These are phyloP conservation scores for Strigops habroptila DNA, from an alignment of 2,113 vertebrate species.

Conservation along the genomic window DNA sequence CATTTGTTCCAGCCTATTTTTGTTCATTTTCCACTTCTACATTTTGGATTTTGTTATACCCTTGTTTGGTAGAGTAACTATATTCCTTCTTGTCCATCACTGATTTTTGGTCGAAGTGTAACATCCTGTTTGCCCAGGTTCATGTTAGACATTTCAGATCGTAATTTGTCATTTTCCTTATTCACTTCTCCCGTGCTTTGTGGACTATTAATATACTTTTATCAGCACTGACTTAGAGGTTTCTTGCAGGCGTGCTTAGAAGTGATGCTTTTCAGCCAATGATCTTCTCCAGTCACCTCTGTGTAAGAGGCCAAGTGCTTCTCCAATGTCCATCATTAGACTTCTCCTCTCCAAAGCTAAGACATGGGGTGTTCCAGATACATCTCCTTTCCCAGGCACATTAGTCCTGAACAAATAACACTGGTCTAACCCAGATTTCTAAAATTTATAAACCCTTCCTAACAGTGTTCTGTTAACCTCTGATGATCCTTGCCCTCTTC, in stretches of 20 bases:
- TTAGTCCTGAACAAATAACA: neutral
- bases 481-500: neutral
- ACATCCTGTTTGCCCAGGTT: neutral
- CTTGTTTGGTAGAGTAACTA: neutral
- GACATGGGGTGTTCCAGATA: neutral
- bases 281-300: neutral
- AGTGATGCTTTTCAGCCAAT: neutral
- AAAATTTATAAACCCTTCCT: neutral
- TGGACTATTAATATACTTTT: neutral
- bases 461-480: neutral
- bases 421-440: neutral
- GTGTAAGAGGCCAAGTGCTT: neutral
- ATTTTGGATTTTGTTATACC: neutral
- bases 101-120: neutral
- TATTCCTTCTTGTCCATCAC: neutral
- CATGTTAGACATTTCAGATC: neutral
- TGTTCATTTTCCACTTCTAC: neutral
- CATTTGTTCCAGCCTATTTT: neutral
- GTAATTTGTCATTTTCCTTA: neutral
- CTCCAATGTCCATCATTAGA: neutral
- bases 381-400: neutral
- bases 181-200: neutral
- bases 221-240: neutral
- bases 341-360: neutral
- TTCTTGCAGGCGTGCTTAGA: neutral